Conservation (phyloP, 2,888 invertebrate genomes). For the Pandemis heparana region DNA sequence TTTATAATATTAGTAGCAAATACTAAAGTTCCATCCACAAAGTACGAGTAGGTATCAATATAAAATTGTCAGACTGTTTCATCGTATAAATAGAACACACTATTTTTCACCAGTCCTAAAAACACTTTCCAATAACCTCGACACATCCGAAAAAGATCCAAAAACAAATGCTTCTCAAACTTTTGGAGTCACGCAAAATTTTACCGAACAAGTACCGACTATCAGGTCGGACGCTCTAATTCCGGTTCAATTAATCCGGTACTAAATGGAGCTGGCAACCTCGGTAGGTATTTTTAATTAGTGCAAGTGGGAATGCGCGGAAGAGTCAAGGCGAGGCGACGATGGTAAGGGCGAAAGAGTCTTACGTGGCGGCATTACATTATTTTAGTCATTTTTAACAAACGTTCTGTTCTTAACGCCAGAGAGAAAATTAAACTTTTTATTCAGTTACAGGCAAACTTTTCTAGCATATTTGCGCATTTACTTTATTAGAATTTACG, state of each 20-base stretch:
- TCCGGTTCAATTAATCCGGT: conserved; percentile 68
- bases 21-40: too few species aligned
- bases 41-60: too few species aligned
- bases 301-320: conserved; percentile 46
- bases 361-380: background rate
- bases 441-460: too few species aligned
- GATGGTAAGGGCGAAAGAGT: background rate
- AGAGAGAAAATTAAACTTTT: background rate
- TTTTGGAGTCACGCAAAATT: background rate
- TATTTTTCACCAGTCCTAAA: too few species aligned
- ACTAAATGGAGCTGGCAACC: conserved; percentile 67
- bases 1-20: too few species aligned
- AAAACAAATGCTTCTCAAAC: background rate
- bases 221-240: conserved; percentile 35
- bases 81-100: too few species aligned
- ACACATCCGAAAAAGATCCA: background rate
- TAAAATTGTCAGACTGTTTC: too few species aligned
- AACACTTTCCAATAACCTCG: background rate
- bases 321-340: background rate
- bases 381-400: background rate
- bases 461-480: too few species aligned
- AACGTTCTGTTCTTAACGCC: background rate
- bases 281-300: conserved; percentile 76
- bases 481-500: too few species aligned
- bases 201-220: conserved; percentile 13